phyloP scores from a whole-genome alignment of 1,140 invertebrate genomes.

The Drosophila sucinea region DNA sequence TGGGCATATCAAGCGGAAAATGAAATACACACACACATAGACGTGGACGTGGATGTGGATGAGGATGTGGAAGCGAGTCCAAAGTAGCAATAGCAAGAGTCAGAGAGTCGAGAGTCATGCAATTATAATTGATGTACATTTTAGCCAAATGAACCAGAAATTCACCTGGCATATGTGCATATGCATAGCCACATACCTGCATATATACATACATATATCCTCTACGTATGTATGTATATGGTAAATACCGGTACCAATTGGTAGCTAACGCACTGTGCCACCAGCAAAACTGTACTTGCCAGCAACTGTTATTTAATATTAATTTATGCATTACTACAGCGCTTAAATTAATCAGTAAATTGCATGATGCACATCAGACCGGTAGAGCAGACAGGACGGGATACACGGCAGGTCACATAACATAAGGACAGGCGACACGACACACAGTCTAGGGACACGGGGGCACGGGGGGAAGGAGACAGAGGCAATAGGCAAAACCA shows the following conservation, averaged over 20 bases:
- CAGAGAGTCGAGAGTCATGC: conserved; percentile 7
- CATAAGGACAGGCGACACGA: not conserved
- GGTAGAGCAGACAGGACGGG: not conserved
- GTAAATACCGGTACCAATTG: conserved; percentile 4
- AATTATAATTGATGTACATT: conserved; percentile 13
- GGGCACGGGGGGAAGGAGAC: too few relatives aligned
- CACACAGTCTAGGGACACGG: not conserved
- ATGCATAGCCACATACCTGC: not conserved
- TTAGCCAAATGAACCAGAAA: conserved; percentile 12
- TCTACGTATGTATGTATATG: not conserved
- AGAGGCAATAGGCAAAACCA: not conserved
- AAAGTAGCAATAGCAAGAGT: not conserved
- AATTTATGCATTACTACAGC: conserved; percentile 73
- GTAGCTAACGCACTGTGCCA: not conserved
- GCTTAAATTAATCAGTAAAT: conserved; percentile 77
- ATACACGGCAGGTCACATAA: not conserved
- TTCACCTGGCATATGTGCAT: not conserved
- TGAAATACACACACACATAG: conserved; percentile 19
- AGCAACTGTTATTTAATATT: conserved; percentile 67
- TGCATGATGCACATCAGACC: conserved; percentile 23
- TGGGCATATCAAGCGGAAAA: conserved; percentile 43
- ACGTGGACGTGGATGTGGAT: not conserved
- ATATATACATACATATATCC: not conserved
- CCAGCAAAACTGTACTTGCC: not conserved
- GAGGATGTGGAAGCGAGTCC: not conserved